Evolutionary conservation across 2,113 vertebrate genomes (phyloP).

Genomic region (Bothrops jararaca): DNA sequence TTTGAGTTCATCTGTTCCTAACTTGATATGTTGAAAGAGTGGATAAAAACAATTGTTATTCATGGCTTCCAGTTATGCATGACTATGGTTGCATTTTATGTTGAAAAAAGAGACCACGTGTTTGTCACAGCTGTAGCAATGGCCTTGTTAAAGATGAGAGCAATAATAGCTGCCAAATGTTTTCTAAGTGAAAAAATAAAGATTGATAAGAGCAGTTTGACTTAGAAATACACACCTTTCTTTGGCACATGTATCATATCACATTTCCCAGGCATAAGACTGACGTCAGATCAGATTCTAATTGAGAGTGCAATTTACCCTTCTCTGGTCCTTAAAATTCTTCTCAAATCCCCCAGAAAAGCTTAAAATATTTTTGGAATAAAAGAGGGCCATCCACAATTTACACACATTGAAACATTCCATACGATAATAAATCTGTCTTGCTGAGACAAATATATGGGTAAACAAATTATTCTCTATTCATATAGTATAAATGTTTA

Average conservation of each 20-base stretch:
- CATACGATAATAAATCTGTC: slow-evolving; percentile 65
- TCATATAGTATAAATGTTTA: slow-evolving; percentile 73
- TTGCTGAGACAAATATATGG: slow-evolving; percentile 62
- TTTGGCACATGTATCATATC: slow-evolving; percentile 16
- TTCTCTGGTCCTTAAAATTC: slow-evolving; percentile 48
- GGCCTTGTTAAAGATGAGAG: background rate
- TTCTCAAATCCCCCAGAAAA: slow-evolving; percentile 53
- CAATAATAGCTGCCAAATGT: background rate
- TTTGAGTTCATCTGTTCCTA: background rate
- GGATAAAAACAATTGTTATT: background rate
- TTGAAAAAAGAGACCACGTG: rapidly evolving
- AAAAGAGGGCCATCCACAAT: background rate
- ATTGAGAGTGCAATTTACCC: slow-evolving; percentile 45
- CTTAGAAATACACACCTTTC: slow-evolving; percentile 23
- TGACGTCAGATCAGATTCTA: slow-evolving; percentile 42
- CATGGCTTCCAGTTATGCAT: background rate
- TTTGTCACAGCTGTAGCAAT: background rate
- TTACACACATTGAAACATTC: slow-evolving; percentile 68
- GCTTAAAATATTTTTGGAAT: background rate
- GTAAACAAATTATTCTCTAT: slow-evolving; percentile 66
- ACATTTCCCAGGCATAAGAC: slow-evolving; percentile 1
- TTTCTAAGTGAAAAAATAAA: background rate
- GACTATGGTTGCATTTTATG: background rate
- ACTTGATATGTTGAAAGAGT: background rate
- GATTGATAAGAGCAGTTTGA: slow-evolving; percentile 11